Evolutionary conservation across 2,113 vertebrate species (phyloP), one percentile per base, ranked within the genome.

Genomic region (Lampris megalopsis): DNA sequence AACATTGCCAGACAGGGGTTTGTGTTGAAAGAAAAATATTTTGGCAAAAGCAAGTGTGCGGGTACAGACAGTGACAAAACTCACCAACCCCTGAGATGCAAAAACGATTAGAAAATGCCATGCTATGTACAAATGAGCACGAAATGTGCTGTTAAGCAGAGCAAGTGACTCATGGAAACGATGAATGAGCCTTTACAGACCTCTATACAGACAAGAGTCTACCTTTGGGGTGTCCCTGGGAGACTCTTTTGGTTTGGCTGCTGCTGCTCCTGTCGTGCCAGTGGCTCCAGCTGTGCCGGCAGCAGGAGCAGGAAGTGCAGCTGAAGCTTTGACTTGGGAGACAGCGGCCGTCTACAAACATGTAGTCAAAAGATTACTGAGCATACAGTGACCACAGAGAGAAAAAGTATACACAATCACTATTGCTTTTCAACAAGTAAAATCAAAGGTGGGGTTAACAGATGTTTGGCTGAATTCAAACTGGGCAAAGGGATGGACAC

Each of bases 141-240:
- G 70, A 63, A 38, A 11, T 54, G 66, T 65, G 41, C 52, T 41
- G 9, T 63, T 71, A 59, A 10, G 41, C 11, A 40, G 5, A 61
- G 47, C 40, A 7, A 50, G 5, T 45, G 42, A 58, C 7, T 49
- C 49, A 36, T 4, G 8, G 45, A 66, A 40, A 50, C 24, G 40
- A 11, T 37, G n/a, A 54, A 65, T 4, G 8, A 54, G 52, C 36
- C 45, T 67, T 48, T 50, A 63, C 9, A 2, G 11, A 42, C 57
- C 59, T 43, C 11, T 10, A 35, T 24, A 71, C 11, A 11, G 75
- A 62, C 0, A n/a, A 48, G 1, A 40, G 47, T 84, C 78, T 92
- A 93, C 89, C 91, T 93, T 84, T 49, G 80, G 67, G 6, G 77
- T 24, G 60, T 71, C 37, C 85, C 88, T 86, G 7, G 81, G 48